These are phyloP conservation scores for Patella ulyssiponensis DNA, from an alignment of 2,888 invertebrate species.

Conservation along the genomic window DNA sequence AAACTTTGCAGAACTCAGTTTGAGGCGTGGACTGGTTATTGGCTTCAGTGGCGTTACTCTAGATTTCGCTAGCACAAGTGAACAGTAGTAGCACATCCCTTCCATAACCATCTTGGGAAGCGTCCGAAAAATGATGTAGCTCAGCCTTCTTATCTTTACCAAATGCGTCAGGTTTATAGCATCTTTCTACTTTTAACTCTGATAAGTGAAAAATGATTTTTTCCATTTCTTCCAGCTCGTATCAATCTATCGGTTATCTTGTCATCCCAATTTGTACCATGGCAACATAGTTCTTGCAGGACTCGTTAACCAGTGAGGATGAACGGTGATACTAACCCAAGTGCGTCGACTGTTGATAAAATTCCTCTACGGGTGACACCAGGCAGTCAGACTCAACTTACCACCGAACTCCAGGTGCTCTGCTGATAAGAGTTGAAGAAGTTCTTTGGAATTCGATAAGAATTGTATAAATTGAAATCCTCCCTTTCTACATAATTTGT, in stretches of 20 bases:
- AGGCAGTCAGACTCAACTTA: conserved; percentile 11
- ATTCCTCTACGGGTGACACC: neutral
- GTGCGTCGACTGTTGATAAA: conserved; percentile 23
- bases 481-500: neutral
- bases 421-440: neutral
- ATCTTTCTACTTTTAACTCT: conserved; percentile 15
- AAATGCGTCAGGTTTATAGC: conserved; percentile 25
- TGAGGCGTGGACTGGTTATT: neutral
- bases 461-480: neutral
- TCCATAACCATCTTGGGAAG: conserved; percentile 14
- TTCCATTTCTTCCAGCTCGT: too few relatives aligned
- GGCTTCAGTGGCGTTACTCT: conserved; percentile 29
- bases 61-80: conserved; percentile 28
- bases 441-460: neutral
- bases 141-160: conserved; percentile 13
- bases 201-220: neutral
- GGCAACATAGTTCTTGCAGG: conserved; percentile 32
- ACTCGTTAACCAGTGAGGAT: conserved; percentile 31
- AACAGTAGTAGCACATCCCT: conserved; percentile 25
- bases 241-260: conserved; percentile 25
- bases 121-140: conserved; percentile 36
- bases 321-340: conserved; percentile 37
- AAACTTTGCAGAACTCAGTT: neutral
- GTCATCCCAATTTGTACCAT: conserved; percentile 34
- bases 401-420: neutral